Evolutionary conservation across 2,113 vertebrate genomes (phyloP).

Genomic region (Neofelis nebulosa): DNA sequence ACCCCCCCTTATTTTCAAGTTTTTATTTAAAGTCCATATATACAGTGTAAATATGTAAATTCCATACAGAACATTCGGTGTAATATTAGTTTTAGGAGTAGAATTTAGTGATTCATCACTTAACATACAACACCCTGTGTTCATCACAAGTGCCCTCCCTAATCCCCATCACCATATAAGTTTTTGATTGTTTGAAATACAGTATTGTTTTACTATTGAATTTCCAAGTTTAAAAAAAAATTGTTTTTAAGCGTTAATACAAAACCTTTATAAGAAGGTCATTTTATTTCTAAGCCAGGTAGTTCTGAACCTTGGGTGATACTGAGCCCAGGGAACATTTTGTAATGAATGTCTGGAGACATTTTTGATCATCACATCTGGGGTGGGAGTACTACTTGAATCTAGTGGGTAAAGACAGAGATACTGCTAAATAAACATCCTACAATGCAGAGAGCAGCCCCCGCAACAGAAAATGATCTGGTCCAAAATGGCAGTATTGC

Average conservation of each 20-base stretch:
- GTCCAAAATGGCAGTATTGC: background rate
- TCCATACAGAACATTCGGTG: background rate
- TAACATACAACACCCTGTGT: background rate
- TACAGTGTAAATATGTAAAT: too few species aligned
- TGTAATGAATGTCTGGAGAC: background rate
- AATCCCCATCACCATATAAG: background rate
- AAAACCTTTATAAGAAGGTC: background rate
- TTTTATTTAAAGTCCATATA: background rate
- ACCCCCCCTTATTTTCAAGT: background rate
- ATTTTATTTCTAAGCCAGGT: background rate
- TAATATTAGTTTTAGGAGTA: background rate
- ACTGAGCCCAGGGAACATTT: background rate
- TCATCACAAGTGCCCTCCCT: background rate
- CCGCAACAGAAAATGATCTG: background rate
- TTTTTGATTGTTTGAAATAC: conserved; percentile 11
- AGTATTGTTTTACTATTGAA: background rate
- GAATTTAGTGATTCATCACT: background rate
- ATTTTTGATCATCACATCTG: background rate
- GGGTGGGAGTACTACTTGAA: background rate
- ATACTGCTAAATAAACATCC: background rate
- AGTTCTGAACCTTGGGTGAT: background rate
- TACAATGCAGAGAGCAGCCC: background rate
- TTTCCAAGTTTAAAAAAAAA: background rate
- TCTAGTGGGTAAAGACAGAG: background rate
- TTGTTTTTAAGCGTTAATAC: background rate